Evolutionary conservation across 2,888 invertebrate genomes (phyloP), one percentile per base, ranked within the genome.

Genomic region (Perdita meconis): DNA sequence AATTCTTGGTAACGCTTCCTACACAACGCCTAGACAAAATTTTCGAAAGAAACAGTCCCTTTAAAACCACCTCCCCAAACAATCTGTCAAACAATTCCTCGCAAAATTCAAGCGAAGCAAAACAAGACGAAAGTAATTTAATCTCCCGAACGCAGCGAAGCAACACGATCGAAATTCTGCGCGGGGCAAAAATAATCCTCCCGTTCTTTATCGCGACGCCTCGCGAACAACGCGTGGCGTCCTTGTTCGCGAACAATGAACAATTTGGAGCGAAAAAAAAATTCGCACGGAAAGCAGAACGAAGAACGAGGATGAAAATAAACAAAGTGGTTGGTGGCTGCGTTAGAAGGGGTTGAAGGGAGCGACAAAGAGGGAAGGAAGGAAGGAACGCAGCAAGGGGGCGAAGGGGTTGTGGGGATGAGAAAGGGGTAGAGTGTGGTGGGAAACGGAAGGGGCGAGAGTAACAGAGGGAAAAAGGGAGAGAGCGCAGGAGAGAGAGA

Each of bases 241-340:
- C 16, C 51, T 40, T 10, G 51, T 34, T 53, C 36, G 13, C 22
- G 8, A 34, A 40, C 55, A 55, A 56, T 19, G 61, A 34, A 24
- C 47, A 61, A 73, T 69, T 55, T 47, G 19, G 22, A 61, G 40
- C 34, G 55, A 34, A 22, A 56, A 50, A 30, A 56, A 50, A 50
- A 55, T 57, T 69, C 44, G 44, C 16, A 2, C 6, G 44, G 55
- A 22, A 16, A 16, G 26, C 12, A 13, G 19, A 13, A 22, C 16
- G 26, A 13, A 24, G 13, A 47, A 47, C 19, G 53, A 22, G 44
- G 50, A 36, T 56, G 56, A 40, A 73, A 61, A 47, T 61, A 56
- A 69, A 61, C 60, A 60, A 30, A 30, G 47, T 50, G 30, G 47
- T 56, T 44, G 38, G 36, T 16, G 12, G 24, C 24, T 12, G 2